Percentiles rank a stretch among this genome's conserved stretches.
phyloP scores from a whole-genome alignment of 2,797 vertebrate genomes.

The Rousettus madagascariensis region DNA sequence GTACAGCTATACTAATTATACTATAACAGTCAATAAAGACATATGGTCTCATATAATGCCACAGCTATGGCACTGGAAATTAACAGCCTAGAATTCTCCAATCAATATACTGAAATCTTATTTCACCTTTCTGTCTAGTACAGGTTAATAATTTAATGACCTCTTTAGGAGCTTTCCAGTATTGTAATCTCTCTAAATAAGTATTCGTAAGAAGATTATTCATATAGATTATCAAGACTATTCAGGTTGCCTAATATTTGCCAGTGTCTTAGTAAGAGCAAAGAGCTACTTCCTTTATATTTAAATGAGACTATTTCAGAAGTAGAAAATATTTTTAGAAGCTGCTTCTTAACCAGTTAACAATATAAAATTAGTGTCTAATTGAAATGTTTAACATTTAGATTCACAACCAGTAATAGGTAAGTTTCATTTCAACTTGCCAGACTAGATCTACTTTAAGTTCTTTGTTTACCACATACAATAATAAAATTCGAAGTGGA shows the following conservation, averaged over 20 bases:
- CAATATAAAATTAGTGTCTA: neutral
- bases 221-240: slow-evolving; percentile 11
- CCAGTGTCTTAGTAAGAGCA: neutral
- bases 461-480: neutral
- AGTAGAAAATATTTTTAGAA: neutral
- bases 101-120: slow-evolving; percentile 73
- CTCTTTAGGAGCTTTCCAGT: slow-evolving; percentile 31
- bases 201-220: neutral
- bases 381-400: neutral
- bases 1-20: neutral
- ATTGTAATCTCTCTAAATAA: slow-evolving; percentile 41
- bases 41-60: neutral
- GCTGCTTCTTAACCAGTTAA: neutral
- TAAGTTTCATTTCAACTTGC: neutral
- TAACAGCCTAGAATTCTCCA: slow-evolving; percentile 60
- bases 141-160: slow-evolving; percentile 69
- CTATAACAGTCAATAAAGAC: neutral
- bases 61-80: slow-evolving; percentile 48
- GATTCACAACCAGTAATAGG: neutral
- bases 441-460: neutral
- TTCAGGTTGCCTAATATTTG: neutral
- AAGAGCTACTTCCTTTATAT: neutral
- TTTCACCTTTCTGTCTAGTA: slow-evolving; percentile 25
- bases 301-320: neutral
- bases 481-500: neutral